These are phyloP conservation scores for Lophius americanus DNA, from an alignment of 2,797 vertebrate species.

Conservation along the genomic window DNA sequence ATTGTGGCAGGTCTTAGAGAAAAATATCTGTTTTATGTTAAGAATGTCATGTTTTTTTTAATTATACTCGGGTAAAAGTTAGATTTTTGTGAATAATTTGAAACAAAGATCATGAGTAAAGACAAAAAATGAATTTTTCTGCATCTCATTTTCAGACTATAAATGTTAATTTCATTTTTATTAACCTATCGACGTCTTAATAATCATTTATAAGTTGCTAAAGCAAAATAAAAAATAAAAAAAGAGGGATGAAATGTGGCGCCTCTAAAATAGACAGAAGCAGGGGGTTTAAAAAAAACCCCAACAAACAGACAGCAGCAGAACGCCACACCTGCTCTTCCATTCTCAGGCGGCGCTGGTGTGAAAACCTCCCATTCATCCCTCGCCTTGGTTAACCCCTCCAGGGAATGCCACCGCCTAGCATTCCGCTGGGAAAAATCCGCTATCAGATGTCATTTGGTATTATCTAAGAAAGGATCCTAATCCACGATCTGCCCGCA, in stretches of 20 bases:
- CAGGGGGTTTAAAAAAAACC: conserved; percentile 38
- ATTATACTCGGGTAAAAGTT: too few species aligned
- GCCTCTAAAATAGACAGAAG: conserved; percentile 32
- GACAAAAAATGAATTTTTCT: too few species aligned
- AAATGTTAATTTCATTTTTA: too few species aligned
- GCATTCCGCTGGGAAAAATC: conserved; percentile 76
- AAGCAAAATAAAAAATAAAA: too few species aligned
- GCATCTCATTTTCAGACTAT: too few species aligned
- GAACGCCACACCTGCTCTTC: conserved; percentile 78
- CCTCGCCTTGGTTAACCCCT: conserved; percentile 79
- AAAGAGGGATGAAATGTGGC: conserved; percentile 23
- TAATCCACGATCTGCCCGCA: conserved; percentile 83
- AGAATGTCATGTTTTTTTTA: too few species aligned
- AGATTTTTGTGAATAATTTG: too few species aligned
- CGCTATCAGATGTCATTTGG: conserved; percentile 83
- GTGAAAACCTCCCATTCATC: conserved; percentile 81
- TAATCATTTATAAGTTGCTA: too few species aligned
- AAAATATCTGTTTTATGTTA: too few species aligned
- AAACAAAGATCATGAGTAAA: too few species aligned
- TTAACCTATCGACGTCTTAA: too few species aligned
- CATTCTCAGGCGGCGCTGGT: conserved; percentile 75
- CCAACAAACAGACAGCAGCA: conserved; percentile 45
- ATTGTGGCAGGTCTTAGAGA: too few species aligned
- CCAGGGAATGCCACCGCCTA: conserved; percentile 72
- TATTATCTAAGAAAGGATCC: conserved; percentile 80